Evolutionary conservation across 2,888 invertebrate species (phyloP), one percentile per base, ranked within the genome.

Genomic region (Malthinus flaveolus): DNA sequence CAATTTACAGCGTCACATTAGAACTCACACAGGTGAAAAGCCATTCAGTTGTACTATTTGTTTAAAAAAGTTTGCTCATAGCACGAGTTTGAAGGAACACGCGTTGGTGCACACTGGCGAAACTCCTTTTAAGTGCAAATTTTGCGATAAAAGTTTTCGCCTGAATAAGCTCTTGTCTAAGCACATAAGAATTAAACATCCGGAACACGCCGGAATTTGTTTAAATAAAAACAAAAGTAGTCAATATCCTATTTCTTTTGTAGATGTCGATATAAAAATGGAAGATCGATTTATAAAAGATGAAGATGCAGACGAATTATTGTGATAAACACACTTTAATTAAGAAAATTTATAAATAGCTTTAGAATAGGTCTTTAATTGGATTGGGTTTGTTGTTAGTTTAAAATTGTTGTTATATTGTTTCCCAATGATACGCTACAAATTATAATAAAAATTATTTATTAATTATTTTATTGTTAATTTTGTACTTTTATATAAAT

Each of bases 21-120:
- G 76, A 13, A 74, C 68, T 7, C 77, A 77, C 54, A 76, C 77
- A 3, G 75, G 75, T 4, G 77, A 76, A 61, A 76, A 76, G 63
- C 76, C 68, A 4, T 68, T 65, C 34, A 55, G 69, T 23, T 77
- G 77, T 62, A 64, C 70, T 32, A 61, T 73, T 34, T 77, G 77
- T 60, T 71, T 71, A 1, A 68, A 66, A 61, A 62, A 65, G 32
- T 77, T 76, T 67, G 74, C 75, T 7, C 76, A 76, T 53, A 74
- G 76, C 51, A 75, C 75, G 7, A 75, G 74, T 1, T 73, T 71
- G 23, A 75, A 76, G 63, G 76, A 77, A 56, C 77, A 77, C 53
- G 63, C 71, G 45, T 46, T 65, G 10, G 66, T 71, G n/a, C 77
- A 77, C 51, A 73, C 75, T 0, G 73, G 72, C 3, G 75, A 74